phyloP scores from a whole-genome alignment of 2,888 invertebrate species.

The Cylloceria caligata region DNA sequence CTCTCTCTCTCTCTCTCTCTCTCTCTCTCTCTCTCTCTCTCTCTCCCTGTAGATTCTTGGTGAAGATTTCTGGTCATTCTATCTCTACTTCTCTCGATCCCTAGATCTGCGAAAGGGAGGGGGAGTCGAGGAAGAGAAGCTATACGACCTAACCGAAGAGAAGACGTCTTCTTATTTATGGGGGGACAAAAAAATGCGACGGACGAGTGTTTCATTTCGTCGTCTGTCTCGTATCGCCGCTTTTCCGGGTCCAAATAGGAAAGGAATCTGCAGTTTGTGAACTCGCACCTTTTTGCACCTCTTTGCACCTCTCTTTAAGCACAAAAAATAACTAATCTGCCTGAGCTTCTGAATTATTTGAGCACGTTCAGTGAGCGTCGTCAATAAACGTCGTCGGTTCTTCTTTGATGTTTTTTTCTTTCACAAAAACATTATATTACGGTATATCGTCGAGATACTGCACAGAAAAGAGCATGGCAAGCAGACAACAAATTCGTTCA shows the following conservation, averaged over 20 bases:
- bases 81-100: slow-evolving; percentile 19
- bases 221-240: slow-evolving; percentile 37
- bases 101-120: slow-evolving; percentile 41
- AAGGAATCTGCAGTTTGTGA: slow-evolving; percentile 34
- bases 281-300: slow-evolving; percentile 1
- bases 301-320: slow-evolving; percentile 11
- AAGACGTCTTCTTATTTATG: slow-evolving; percentile 78
- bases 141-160: slow-evolving; percentile 64
- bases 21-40: slow-evolving; percentile 4
- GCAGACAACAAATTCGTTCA: no score
- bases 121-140: slow-evolving; percentile 60
- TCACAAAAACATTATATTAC: slow-evolving; percentile 12
- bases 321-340: slow-evolving; percentile 8
- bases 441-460: neutral
- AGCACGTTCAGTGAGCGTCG: slow-evolving; percentile 16
- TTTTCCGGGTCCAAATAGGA: slow-evolving; percentile 44
- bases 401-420: slow-evolving; percentile 51
- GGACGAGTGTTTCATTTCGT: slow-evolving; percentile 31
- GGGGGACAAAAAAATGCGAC: slow-evolving; percentile 74
- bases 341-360: slow-evolving; percentile 21
- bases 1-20: slow-evolving; percentile 11
- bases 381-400: slow-evolving; percentile 45
- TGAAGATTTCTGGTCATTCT: slow-evolving; percentile 30
- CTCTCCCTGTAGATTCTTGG: slow-evolving; percentile 5
- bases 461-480: neutral